Evolutionary conservation across 2,888 invertebrate species (phyloP).

Genomic region (Sphaerophoria rueppellii): DNA sequence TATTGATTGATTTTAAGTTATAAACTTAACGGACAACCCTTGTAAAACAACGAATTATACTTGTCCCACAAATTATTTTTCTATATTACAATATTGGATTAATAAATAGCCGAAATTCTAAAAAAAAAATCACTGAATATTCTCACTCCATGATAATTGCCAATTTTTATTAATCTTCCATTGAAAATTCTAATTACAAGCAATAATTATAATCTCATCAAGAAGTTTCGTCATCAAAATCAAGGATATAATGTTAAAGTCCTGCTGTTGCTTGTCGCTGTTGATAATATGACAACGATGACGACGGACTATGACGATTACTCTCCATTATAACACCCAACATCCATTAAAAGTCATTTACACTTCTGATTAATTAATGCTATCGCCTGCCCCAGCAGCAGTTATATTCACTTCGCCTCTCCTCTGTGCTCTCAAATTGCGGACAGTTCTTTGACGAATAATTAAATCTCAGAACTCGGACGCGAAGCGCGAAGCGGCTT

Average conservation of each 20-base stretch:
- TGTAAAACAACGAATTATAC: too few species aligned
- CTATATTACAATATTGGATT: too few species aligned
- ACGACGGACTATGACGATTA: conserved; percentile 39
- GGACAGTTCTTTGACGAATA: conserved; percentile 20
- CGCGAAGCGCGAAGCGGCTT: conserved; percentile 20
- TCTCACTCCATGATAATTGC: too few species aligned
- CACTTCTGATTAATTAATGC: conserved; percentile 41
- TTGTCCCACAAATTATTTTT: too few species aligned
- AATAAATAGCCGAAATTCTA: too few species aligned
- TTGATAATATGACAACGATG: conserved; percentile 23
- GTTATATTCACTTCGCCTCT: conserved; percentile 10
- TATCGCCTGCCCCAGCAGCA: conserved; percentile 35
- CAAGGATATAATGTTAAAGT: conserved; percentile 54
- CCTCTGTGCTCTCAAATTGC: not conserved
- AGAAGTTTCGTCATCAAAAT: conserved; percentile 61
- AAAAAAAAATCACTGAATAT: too few species aligned
- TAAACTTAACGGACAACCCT: too few species aligned
- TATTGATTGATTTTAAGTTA: too few species aligned
- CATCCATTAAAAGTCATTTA: conserved; percentile 39
- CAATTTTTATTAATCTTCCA: conserved; percentile 31
- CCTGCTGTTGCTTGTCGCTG: conserved; percentile 42
- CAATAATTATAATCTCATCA: conserved; percentile 58
- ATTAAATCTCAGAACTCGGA: conserved; percentile 27
- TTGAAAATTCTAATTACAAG: conserved; percentile 52
- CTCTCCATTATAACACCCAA: conserved; percentile 44